Evolutionary conservation across 1,140 invertebrate genomes (phyloP), one percentile per base, ranked within the genome.

Genomic region (Cydia strobilella): DNA sequence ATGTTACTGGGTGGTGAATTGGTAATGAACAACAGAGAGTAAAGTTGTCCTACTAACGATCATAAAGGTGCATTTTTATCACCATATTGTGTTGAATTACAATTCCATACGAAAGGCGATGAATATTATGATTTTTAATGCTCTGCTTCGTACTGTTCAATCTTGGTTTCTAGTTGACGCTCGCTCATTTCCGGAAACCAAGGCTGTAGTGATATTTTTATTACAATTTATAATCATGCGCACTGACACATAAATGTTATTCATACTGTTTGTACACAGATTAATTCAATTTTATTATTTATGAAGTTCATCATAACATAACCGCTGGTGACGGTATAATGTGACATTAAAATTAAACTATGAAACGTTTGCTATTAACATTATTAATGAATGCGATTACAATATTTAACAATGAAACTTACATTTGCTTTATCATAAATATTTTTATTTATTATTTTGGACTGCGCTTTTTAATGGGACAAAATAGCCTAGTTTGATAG

Each of bases 371-470:
- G 71, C 63, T 73, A 66, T 73, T 75, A 75, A 74, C 54, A 79
- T 80, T 63, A 74, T 74, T 73, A 65, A 65, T 72, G 73, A 76
- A 82, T 82, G 75, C 75, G 23, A 76, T 71, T 75, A 79, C 59
- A 75, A 72, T 80, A 83, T 59, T 54, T 83, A 80, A 83, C 73
- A 76, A 77, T 80, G 75, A 80, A 83, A 81, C 76, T 39, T n/a
- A 80, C 80, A 75, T 75, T 77, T 79, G 79, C 79, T 80, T 80
- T 77, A 75, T 75, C 81, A 82, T 82, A 15, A 51, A 51, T 72
- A 48, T 72, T 48, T 72, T 72, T 42, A 35, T 79, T 73, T 74
- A 75, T 76, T 72, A 69, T 72, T 75, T 25, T 75, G 63, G 72
- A 72, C 66, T 76, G 72, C 65, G 65, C 42, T 69, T 69, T 35